Conservation (phyloP, 2,113 vertebrate genomes). For the Bos indicus region DNA sequence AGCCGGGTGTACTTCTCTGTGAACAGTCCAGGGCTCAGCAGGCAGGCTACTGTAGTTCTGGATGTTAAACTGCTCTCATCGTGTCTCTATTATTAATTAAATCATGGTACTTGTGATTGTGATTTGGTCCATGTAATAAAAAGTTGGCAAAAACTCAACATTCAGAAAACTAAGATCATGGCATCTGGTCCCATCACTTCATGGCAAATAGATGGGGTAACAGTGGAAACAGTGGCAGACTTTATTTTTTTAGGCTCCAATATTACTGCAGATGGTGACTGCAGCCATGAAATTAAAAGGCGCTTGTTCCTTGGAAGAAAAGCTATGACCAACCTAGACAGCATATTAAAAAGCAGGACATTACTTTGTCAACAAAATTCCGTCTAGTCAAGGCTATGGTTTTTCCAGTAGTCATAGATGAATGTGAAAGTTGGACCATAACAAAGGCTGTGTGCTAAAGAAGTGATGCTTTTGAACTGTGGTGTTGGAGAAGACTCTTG, state of each 20-base stretch:
- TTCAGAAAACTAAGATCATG: neutral
- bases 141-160: neutral
- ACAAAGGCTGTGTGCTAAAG: neutral
- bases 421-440: neutral
- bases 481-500: neutral
- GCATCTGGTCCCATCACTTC: neutral
- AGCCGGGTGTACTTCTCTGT: neutral
- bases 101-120: neutral
- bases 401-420: neutral
- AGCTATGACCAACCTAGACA: neutral
- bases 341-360: neutral
- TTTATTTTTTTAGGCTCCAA: neutral
- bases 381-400: rapidly evolving
- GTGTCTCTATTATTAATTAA: neutral
- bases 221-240: neutral
- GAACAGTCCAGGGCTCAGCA: neutral
- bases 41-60: neutral
- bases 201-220: neutral
- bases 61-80: neutral
- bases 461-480: neutral
- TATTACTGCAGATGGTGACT: neutral
- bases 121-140: neutral
- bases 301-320: neutral
- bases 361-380: neutral
- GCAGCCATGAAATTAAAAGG: neutral